phyloP scores from a whole-genome alignment of 2,888 invertebrate species.

The Eilema depressum region DNA sequence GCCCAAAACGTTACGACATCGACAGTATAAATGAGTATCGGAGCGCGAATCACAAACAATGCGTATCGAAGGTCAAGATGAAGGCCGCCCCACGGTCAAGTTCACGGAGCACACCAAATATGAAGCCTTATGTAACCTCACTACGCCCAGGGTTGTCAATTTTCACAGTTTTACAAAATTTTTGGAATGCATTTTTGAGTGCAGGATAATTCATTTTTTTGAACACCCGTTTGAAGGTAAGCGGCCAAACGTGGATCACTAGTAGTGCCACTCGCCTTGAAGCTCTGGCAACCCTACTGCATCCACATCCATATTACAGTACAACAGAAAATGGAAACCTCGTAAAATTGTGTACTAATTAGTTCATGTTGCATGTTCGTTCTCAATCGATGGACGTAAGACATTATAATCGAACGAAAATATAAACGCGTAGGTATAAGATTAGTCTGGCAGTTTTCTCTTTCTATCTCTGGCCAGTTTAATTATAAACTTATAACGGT shows the following conservation, averaged over 20 bases:
- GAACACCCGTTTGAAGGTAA: background rate
- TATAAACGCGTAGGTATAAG: background rate
- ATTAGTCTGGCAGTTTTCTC: background rate
- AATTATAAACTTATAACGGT: background rate
- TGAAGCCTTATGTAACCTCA: constrained; percentile 15
- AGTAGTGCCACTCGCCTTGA: background rate
- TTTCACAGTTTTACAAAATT: background rate
- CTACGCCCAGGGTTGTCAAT: constrained; percentile 24
- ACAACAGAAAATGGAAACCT: no score
- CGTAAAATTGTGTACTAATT: background rate
- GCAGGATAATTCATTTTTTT: background rate
- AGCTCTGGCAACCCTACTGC: background rate
- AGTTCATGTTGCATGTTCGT: background rate
- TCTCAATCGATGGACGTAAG: background rate
- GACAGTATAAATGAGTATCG: constrained; percentile 35
- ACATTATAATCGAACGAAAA: background rate
- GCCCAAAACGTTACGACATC: constrained; percentile 31
- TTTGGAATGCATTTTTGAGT: background rate
- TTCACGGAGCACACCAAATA: constrained; percentile 27
- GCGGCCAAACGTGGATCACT: background rate
- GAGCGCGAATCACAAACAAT: constrained; percentile 25
- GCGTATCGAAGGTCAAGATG: constrained; percentile 29
- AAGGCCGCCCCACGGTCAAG: constrained; percentile 39
- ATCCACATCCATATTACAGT: no score
- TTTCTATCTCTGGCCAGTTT: background rate